phyloP scores from a whole-genome alignment of 2,113 vertebrate species.

The Microcebus lehilahytsara region DNA sequence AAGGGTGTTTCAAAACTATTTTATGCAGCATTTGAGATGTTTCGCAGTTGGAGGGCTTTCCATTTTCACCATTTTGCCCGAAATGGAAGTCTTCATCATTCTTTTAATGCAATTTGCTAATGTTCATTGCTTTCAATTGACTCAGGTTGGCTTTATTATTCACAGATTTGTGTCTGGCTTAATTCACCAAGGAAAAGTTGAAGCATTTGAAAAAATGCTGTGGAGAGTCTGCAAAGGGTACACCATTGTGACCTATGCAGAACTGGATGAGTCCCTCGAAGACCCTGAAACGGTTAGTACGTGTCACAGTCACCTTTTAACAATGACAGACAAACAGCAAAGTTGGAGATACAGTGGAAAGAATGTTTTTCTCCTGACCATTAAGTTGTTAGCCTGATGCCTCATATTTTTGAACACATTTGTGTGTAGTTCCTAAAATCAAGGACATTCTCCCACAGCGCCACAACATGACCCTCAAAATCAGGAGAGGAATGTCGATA shows the following conservation, averaged over 20 bases:
- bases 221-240: slow-evolving; percentile 98
- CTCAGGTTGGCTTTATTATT: not conserved
- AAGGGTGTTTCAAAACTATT: not conserved
- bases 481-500: rapidly evolving
- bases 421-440: not conserved
- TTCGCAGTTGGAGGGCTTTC: not conserved
- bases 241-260: slow-evolving; percentile 94
- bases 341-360: not conserved
- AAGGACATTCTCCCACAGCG: not conserved
- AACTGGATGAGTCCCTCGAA: slow-evolving; percentile 91
- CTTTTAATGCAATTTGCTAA: not conserved
- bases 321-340: not conserved
- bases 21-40: not conserved
- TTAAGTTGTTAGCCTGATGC: not conserved
- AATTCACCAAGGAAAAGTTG: slow-evolving; percentile 91
- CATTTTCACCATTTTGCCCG: not conserved
- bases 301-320: not conserved
- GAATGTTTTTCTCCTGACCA: not conserved
- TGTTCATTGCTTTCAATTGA: rapidly evolving
- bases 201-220: slow-evolving; percentile 97
- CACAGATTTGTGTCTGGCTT: slow-evolving; percentile 94
- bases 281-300: slow-evolving; percentile 92
- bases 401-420: rapidly evolving
- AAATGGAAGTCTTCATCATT: too few species aligned
- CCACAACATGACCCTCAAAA: not conserved